These are phyloP conservation scores for Nicator chloris DNA, from an alignment of 2,113 vertebrate genomes.

Conservation along the genomic window DNA sequence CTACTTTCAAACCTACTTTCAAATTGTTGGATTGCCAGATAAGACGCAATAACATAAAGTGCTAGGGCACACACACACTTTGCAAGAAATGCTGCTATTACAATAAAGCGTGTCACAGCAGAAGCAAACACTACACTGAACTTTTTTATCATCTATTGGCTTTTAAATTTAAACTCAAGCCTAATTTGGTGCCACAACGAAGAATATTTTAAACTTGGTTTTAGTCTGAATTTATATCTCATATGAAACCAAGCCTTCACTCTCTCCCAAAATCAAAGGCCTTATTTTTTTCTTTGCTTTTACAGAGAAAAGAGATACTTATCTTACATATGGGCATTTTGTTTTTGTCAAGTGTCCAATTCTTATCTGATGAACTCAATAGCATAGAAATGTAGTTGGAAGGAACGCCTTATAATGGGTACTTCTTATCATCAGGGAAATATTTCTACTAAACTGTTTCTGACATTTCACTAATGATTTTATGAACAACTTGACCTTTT, in stretches of 20 bases:
- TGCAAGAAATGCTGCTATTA: background rate
- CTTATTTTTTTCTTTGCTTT: background rate
- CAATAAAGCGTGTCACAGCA: background rate
- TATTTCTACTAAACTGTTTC: constrained; percentile 44
- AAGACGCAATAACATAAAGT: background rate
- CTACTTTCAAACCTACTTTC: background rate
- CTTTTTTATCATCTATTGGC: background rate
- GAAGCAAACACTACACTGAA: background rate
- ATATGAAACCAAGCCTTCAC: background rate
- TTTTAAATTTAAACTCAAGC: background rate
- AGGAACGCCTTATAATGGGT: constrained; percentile 31
- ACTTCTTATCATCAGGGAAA: constrained; percentile 26
- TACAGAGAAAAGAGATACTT: background rate
- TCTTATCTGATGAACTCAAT: background rate
- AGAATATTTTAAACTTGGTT: background rate
- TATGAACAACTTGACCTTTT: constrained; percentile 59
- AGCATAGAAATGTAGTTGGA: background rate
- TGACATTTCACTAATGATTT: constrained; percentile 66
- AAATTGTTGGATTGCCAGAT: background rate
- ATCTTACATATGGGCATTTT: background rate
- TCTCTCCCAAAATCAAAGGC: background rate
- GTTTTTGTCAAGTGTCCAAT: background rate
- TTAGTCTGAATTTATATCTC: background rate
- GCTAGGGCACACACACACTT: background rate
- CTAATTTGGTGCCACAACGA: background rate